Evolutionary conservation across 2,113 vertebrate species (phyloP).

Genomic region (Trichomycterus rosablanca): DNA sequence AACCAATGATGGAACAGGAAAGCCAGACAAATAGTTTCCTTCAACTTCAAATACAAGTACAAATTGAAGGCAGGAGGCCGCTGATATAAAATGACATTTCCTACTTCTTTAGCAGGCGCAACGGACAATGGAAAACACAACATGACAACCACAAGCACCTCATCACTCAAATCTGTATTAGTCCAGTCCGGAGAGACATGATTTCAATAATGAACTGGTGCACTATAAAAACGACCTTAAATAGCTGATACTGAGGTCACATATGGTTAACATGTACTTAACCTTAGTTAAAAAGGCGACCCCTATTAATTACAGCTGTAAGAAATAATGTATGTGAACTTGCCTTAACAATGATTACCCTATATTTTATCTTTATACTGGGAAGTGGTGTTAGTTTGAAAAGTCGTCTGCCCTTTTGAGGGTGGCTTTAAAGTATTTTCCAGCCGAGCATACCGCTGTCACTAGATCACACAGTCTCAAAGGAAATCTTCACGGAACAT

Average conservation of each 20-base stretch:
- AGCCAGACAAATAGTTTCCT: slow-evolving; percentile 42
- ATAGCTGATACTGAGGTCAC: slow-evolving; percentile 26
- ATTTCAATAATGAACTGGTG: slow-evolving; percentile 34
- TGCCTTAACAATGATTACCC: slow-evolving; percentile 6
- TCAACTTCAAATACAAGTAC: slow-evolving; percentile 39
- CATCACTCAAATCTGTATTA: slow-evolving; percentile 38
- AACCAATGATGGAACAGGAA: slow-evolving; percentile 32
- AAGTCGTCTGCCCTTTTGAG: slow-evolving; percentile 12
- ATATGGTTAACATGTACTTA: slow-evolving; percentile 31
- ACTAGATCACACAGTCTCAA: background rate
- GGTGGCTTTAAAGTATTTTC: slow-evolving; percentile 4
- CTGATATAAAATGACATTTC: slow-evolving; percentile 43
- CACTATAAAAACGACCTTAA: slow-evolving; percentile 32
- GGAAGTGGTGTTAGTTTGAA: background rate
- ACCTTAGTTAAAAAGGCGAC: slow-evolving; percentile 1
- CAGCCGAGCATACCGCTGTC: background rate
- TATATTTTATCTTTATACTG: slow-evolving; percentile 15
- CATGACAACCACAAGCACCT: slow-evolving; percentile 47
- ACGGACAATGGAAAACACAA: slow-evolving; percentile 46
- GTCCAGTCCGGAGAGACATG: slow-evolving; percentile 34
- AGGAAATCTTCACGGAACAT: background rate
- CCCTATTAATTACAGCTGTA: slow-evolving; percentile 23
- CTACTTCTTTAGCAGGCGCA: slow-evolving; percentile 13
- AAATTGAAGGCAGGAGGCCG: slow-evolving; percentile 42
- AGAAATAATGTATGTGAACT: slow-evolving; percentile 22